Evolutionary conservation across 2,113 vertebrate species (phyloP), one percentile per base, ranked within the genome.

Genomic region (Ammodytes marinus): DNA sequence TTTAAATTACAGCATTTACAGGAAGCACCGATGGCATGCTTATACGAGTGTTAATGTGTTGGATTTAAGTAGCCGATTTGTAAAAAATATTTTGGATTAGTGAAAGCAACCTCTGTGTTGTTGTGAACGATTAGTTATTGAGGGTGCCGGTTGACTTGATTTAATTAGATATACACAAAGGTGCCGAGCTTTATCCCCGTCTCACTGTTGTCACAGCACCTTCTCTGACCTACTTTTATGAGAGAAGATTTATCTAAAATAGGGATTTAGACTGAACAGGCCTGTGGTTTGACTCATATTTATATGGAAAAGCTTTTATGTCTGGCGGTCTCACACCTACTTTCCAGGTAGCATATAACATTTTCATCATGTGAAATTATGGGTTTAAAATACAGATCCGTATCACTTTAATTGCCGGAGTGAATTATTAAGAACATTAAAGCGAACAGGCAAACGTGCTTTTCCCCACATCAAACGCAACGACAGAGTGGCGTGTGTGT

Each of bases 381-480:
- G 43, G 50, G 49, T 79, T 50, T 27, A 27, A 37, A 15, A 55
- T 54, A 75, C 17, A 83, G 86, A 91, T 93, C 54, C 6, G 11
- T 85, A 84, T 92, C 89, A 27, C 14, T 80, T 77, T 89, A 86
- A 88, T 83, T 79, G 65, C 59, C 61, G 10, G 42, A 45, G 1
- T 52, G 57, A 69, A 77, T 82, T 77, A 59, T 77, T 64, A 40
- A 17, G 46, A 59, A 2, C 74, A 69, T 77, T 71, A 67, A 82
- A 85, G 74, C 55, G 82, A 79, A 79, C 64, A 79, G 43, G 49
- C 50, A 27, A 65, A 67, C 39, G 55, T 19, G 13, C 63, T 9
- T 40, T 11, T 12, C 66, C 27, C 78, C 81, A 87, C 91, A 88
- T 90, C 87, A 90, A 86, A 88, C 70, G 55, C 17, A 19, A 35